These are phyloP conservation scores for Macrobrachium rosenbergii DNA, from an alignment of 1,140 invertebrate genomes.

Conservation along the genomic window DNA sequence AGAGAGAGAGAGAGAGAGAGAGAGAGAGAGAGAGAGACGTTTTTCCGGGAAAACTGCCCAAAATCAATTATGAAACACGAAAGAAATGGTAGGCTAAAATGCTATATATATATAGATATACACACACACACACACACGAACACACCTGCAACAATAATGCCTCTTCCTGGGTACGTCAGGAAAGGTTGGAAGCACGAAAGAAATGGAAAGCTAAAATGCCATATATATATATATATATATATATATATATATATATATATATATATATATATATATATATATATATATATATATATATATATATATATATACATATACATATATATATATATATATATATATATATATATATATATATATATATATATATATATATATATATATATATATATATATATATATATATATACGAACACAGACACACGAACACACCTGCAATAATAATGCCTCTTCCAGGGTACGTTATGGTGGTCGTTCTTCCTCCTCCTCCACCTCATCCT, in stretches of 20 bases:
- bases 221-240: slow-evolving; percentile 9
- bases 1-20: too few species aligned
- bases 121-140: not conserved
- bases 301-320: slow-evolving; percentile 12
- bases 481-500: too few species aligned
- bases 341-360: slow-evolving; percentile 14
- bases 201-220: too few species aligned
- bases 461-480: too few species aligned
- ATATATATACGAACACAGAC: not conserved
- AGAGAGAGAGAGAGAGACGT: too few species aligned
- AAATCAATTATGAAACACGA: too few species aligned
- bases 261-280: slow-evolving; percentile 19
- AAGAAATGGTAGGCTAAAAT: too few species aligned
- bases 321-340: slow-evolving; percentile 14
- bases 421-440: not conserved
- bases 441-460: not conserved
- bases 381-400: slow-evolving; percentile 22
- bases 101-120: not conserved
- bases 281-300: slow-evolving; percentile 22
- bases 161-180: too few species aligned
- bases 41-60: too few species aligned
- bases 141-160: too few species aligned
- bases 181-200: too few species aligned
- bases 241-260: slow-evolving; percentile 14
- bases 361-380: slow-evolving; percentile 20